Evolutionary conservation across 2,113 vertebrate species (phyloP).

Genomic region (Lophius piscatorius): DNA sequence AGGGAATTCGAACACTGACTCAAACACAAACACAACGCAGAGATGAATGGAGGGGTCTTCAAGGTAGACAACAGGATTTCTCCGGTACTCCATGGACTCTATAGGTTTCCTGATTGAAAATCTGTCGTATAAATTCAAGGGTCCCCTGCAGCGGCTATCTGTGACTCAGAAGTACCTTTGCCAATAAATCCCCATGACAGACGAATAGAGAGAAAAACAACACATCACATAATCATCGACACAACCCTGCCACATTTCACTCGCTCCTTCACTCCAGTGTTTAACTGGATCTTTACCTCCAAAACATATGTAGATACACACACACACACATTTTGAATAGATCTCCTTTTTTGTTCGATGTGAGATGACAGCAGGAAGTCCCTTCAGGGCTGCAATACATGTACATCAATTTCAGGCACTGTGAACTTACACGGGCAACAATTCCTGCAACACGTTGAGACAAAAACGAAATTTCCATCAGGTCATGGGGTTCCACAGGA

Average conservation of each 20-base stretch:
- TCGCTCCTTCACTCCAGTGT: slow-evolving; percentile 6
- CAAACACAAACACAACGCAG: slow-evolving; percentile 16
- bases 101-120: slow-evolving; percentile 56
- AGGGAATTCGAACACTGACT: slow-evolving; percentile 35
- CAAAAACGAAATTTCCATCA: slow-evolving; percentile 19
- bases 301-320: slow-evolving; percentile 15
- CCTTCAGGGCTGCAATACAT: slow-evolving; percentile 32
- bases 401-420: slow-evolving; percentile 52
- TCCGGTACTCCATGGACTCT: slow-evolving; percentile 33
- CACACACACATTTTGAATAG: slow-evolving; percentile 34
- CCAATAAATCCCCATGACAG: slow-evolving; percentile 52
- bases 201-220: slow-evolving; percentile 31
- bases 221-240: slow-evolving; percentile 3
- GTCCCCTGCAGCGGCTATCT: slow-evolving; percentile 52
- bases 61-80: slow-evolving; percentile 44
- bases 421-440: slow-evolving; percentile 40
- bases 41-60: slow-evolving; percentile 32
- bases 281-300: slow-evolving; percentile 24
- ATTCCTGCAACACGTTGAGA: slow-evolving; percentile 9
- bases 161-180: slow-evolving; percentile 40
- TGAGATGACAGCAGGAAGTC: slow-evolving; percentile 41
- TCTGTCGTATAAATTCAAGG: slow-evolving; percentile 62
- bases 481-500: slow-evolving; percentile 2
- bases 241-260: background rate
- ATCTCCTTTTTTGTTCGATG: slow-evolving; percentile 37